These are phyloP conservation scores for Lasioglossum villosulum DNA, from an alignment of 2,888 invertebrate genomes.

Conservation along the genomic window DNA sequence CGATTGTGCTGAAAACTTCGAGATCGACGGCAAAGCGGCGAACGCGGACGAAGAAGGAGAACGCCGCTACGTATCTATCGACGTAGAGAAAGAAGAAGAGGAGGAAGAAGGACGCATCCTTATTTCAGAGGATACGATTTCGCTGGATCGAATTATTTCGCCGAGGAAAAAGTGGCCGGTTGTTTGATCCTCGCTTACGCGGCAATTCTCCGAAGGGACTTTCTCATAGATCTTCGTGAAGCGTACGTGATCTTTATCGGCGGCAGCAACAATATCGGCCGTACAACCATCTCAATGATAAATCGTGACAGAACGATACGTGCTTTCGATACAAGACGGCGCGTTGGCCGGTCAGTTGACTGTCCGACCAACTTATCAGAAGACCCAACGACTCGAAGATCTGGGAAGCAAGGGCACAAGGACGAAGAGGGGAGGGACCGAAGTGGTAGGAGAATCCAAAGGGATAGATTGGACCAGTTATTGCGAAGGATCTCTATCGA, in stretches of 20 bases:
- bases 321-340: conserved; percentile 50
- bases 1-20: not conserved
- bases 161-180: not conserved
- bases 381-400: conserved; percentile 51
- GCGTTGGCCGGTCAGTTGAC: conserved; percentile 40
- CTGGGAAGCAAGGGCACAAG: conserved; percentile 27
- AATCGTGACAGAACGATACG: conserved; percentile 68
- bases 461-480: conserved; percentile 55
- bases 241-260: conserved; percentile 57
- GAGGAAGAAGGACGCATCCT: not conserved
- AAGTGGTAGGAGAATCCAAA: not conserved
- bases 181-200: conserved; percentile 30
- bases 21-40: not conserved
- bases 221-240: conserved; percentile 41
- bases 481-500: conserved; percentile 71
- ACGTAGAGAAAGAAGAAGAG: not conserved
- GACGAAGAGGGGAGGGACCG: not conserved
- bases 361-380: conserved; percentile 65
- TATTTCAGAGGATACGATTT: not conserved
- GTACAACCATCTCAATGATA: conserved; percentile 65
- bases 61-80: not conserved
- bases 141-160: conserved; percentile 3
- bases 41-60: not conserved
- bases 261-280: conserved; percentile 42
- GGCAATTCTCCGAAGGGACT: conserved; percentile 39